Evolutionary conservation across 2,113 vertebrate genomes (phyloP), one percentile per base, ranked within the genome.

Genomic region (Nycticryphes semicollaris): DNA sequence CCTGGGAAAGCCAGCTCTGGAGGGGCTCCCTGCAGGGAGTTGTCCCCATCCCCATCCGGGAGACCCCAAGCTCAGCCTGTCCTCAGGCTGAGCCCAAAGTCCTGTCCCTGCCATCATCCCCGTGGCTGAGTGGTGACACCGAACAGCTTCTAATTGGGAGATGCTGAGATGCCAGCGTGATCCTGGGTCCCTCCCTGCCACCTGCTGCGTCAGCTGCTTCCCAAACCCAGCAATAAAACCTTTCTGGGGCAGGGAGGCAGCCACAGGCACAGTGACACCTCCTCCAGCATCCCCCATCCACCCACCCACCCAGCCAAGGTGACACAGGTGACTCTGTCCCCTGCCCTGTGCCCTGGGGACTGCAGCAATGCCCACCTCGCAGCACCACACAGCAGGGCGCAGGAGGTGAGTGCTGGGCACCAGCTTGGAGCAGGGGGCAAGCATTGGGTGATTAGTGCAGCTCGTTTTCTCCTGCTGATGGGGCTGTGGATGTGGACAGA

Each of bases 191-290:
- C 53, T 93, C 60, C 60, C 57, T 33, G 1, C 88, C 75, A 31
- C 72, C 70, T 86, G 92, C 94, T 91, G 92, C 0, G 59, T 94
- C 96, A 96, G 94, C 96, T 75, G 72, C 94, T 89, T 96, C 84
- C 72, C 67, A 37, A 10, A 56, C 57, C 43, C 79, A 41, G 88
- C 85, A 89, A 68, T 92, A 90, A 96, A 97, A 79, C 84, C 64
- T 27, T 84, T 28, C 68, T 35, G 77, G 74, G 87, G 28, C 74
- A 91, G 81, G 50, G 62, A 50, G 2, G 6, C 30, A 33, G 41
- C 47, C 68, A 5, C 7, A 5, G 6, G 35, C 35, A 17, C 73
- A 19, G 68, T 2, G 28, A 70, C 14, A 1, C 64, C 67, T 56
- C 48, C 1, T 0, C 63, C 5, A 3, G 45, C 54, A 13, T 28